Evolutionary conservation across 1,140 invertebrate genomes (phyloP).

Genomic region (Pteromalus puparum): DNA sequence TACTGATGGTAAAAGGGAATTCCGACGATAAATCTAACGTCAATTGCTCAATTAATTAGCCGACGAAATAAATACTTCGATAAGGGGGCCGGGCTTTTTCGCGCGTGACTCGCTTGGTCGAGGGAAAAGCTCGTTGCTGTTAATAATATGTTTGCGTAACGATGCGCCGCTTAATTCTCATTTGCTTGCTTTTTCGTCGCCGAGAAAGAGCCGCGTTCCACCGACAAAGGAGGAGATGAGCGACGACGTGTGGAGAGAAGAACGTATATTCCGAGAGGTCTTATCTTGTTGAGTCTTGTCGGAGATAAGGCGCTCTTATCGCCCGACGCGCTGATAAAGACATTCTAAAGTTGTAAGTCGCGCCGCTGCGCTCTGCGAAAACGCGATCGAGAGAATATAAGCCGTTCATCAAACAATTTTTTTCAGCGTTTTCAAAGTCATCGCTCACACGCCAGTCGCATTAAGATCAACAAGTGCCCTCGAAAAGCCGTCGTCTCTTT

Average conservation of each 20-base stretch:
- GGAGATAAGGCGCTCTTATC: slow-evolving; percentile 44
- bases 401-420: neutral
- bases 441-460: too few relatives aligned
- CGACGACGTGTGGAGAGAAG: slow-evolving; percentile 9
- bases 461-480: neutral
- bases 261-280: slow-evolving; percentile 21
- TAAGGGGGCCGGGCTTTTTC: neutral
- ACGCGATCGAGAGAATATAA: slow-evolving; percentile 2
- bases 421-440: too few relatives aligned
- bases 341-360: slow-evolving; percentile 31
- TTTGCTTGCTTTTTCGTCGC: neutral
- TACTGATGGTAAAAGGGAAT: neutral
- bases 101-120: too few relatives aligned
- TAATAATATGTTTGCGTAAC: neutral
- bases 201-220: too few relatives aligned
- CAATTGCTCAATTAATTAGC: neutral
- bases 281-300: slow-evolving; percentile 49
- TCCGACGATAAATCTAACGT: neutral
- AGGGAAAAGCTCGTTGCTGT: neutral
- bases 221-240: neutral
- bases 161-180: neutral
- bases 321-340: slow-evolving; percentile 23
- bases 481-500: too few relatives aligned
- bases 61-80: neutral
- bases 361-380: neutral